Conservation (phyloP, 2,113 vertebrate genomes). For the Globicephala melas region DNA sequence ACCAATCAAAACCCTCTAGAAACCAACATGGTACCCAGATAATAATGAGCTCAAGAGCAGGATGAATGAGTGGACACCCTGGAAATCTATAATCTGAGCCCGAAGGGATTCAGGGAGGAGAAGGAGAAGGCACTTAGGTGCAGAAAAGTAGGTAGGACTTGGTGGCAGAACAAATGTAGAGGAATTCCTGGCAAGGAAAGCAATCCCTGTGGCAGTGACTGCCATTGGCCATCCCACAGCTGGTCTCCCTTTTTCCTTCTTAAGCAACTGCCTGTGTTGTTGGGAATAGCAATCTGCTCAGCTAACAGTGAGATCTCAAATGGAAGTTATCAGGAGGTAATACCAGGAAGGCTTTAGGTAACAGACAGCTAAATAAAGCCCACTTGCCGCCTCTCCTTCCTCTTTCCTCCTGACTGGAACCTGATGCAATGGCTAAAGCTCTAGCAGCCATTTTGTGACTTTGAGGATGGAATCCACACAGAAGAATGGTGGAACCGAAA, state of each 20-base stretch:
- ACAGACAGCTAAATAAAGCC: background rate
- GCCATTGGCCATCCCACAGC: rapidly evolving
- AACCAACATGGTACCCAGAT: rapidly evolving
- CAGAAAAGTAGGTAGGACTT: too few species aligned
- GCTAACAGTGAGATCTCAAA: background rate
- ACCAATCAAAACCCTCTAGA: background rate
- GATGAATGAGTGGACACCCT: background rate
- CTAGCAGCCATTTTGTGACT: background rate
- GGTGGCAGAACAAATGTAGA: background rate
- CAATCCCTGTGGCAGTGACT: rapidly evolving
- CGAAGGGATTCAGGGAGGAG: rapidly evolving
- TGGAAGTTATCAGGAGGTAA: background rate
- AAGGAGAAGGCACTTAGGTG: background rate
- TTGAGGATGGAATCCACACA: background rate
- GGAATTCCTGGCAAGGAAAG: background rate
- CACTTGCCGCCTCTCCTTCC: too few species aligned
- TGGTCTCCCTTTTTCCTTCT: rapidly evolving
- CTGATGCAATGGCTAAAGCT: background rate
- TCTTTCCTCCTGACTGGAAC: background rate
- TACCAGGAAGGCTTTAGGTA: background rate
- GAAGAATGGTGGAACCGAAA: rapidly evolving
- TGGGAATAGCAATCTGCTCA: too few species aligned
- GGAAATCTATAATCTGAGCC: background rate
- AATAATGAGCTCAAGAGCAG: rapidly evolving
- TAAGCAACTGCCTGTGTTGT: rapidly evolving